Conservation (phyloP, 1,140 invertebrate genomes). For the Papilio glaucus region DNA sequence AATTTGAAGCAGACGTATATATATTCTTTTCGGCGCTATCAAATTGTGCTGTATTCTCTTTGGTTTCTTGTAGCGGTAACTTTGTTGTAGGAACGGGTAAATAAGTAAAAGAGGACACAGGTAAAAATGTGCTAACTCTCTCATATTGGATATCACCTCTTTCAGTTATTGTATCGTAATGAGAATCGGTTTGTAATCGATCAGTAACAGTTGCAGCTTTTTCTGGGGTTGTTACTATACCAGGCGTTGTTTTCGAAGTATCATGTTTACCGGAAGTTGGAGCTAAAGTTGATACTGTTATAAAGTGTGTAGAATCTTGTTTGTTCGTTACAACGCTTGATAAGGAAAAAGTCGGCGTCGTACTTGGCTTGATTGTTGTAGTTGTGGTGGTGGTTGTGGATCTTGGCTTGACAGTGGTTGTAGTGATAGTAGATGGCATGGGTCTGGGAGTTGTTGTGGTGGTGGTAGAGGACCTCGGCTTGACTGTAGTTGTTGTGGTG, state of each 20-base stretch:
- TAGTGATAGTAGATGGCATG: slow-evolving; percentile 31
- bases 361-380: slow-evolving; percentile 42
- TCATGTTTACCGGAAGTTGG: slow-evolving; percentile 43
- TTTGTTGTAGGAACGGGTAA: slow-evolving; percentile 24
- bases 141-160: slow-evolving; percentile 34
- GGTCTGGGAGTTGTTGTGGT: no score
- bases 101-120: slow-evolving; percentile 39
- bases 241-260: slow-evolving; percentile 35
- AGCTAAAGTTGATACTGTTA: no score
- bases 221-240: slow-evolving; percentile 35
- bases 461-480: background rate
- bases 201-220: slow-evolving; percentile 40
- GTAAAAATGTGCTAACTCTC: slow-evolving; percentile 44
- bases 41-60: background rate
- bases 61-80: background rate
- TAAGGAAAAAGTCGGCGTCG: slow-evolving; percentile 43
- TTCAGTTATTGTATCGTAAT: slow-evolving; percentile 11
- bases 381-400: slow-evolving; percentile 40
- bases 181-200: slow-evolving; percentile 1
- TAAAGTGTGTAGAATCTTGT: no score
- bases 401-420: slow-evolving; percentile 35
- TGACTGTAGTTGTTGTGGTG: background rate
- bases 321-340: no score
- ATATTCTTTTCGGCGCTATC: slow-evolving; percentile 12
- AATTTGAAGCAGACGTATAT: slow-evolving; percentile 19